These are phyloP conservation scores for Lasius platythorax DNA, from an alignment of 2,888 invertebrate species.

Conservation along the genomic window DNA sequence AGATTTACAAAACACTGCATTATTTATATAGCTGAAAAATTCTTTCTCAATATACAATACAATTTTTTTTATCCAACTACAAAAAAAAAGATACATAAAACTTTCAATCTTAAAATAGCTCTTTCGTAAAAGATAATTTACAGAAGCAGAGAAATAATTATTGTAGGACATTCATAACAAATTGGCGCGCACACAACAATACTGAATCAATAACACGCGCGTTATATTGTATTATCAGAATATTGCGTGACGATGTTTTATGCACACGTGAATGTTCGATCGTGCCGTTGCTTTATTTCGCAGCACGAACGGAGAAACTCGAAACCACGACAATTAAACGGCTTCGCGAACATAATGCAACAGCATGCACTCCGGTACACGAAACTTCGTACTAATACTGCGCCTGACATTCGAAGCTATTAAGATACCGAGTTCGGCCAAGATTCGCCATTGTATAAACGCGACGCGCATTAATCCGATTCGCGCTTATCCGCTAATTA, in stretches of 20 bases:
- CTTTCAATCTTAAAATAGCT: neutral
- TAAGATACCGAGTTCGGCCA: constrained; percentile 73
- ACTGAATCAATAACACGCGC: constrained; percentile 7
- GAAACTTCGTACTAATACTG: constrained; percentile 63
- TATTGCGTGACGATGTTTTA: constrained; percentile 19
- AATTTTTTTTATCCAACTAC: neutral
- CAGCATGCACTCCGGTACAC: constrained; percentile 51
- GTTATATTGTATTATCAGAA: constrained; percentile 6
- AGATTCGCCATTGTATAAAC: constrained; percentile 67
- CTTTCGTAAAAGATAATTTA: neutral
- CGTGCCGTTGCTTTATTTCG: constrained; percentile 32
- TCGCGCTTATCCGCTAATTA: constrained; percentile 70
- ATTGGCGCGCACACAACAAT: neutral
- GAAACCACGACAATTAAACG: constrained; percentile 50
- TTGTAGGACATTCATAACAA: neutral
- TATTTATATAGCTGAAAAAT: constrained; percentile 11
- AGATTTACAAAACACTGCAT: constrained; percentile 5
- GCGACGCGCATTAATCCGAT: constrained; percentile 69
- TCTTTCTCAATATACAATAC: neutral
- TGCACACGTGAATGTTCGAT: constrained; percentile 29
- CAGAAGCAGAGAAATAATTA: constrained; percentile 8
- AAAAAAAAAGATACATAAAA: neutral
- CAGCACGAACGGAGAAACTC: constrained; percentile 35
- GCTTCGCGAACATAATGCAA: constrained; percentile 57
- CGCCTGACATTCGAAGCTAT: constrained; percentile 71